These are phyloP conservation scores for Tethya wilhelma DNA, from an alignment of 37 sponge, comb jelly and placozoan genomes.

Conservation along the genomic window DNA sequence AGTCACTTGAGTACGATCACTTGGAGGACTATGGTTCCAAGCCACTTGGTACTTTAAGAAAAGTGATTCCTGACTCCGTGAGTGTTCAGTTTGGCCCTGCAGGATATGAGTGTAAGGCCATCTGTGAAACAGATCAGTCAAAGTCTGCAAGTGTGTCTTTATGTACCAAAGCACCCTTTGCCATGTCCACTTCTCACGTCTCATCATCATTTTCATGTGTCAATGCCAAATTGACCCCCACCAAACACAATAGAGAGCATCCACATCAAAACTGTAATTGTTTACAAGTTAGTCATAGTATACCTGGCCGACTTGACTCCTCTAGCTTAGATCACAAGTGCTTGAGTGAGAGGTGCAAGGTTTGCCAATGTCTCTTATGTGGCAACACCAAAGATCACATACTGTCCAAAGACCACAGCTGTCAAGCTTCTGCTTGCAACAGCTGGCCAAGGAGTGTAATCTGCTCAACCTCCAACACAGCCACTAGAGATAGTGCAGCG, in stretches of 20 bases:
- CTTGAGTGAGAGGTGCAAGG: neutral
- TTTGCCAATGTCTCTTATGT: neutral
- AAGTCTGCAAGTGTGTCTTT: too few relatives aligned
- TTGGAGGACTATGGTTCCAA: slow-evolving; percentile 5
- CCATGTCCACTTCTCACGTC: too few relatives aligned
- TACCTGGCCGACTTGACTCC: neutral
- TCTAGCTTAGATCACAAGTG: neutral
- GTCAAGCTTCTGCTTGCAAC: neutral
- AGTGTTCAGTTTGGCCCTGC: slow-evolving; percentile 53
- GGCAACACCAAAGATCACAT: too few relatives aligned
- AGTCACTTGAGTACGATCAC: slow-evolving; percentile 52
- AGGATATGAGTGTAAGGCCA: slow-evolving; percentile 2
- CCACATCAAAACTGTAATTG: too few relatives aligned
- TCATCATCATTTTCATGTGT: too few relatives aligned
- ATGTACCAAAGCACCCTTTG: too few relatives aligned
- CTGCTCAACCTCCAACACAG: too few relatives aligned
- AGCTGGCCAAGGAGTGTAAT: neutral
- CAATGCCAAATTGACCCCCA: too few relatives aligned
- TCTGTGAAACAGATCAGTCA: neutral
- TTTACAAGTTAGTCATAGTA: neutral
- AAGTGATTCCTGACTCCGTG: slow-evolving; percentile 36
- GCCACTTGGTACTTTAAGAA: neutral
- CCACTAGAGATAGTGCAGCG: too few relatives aligned
- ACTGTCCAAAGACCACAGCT: neutral
- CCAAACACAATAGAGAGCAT: too few relatives aligned